Evolutionary conservation across 2,113 vertebrate species (phyloP).

Genomic region (Odontesthes bonariensis): DNA sequence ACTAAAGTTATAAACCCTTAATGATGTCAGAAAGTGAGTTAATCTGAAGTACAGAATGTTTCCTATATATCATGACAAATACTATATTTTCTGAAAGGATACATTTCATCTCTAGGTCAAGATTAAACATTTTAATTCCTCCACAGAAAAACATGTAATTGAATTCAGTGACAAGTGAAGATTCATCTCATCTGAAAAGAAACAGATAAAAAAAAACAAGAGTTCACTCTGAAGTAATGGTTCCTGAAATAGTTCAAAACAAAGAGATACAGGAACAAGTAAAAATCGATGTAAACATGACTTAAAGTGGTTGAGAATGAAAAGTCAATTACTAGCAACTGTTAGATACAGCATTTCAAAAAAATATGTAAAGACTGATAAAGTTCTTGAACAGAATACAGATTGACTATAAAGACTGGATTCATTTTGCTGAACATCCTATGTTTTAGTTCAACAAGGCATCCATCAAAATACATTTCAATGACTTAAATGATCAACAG

Average conservation of each 20-base stretch:
- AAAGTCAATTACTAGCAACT: too few relatives aligned
- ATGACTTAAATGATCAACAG: background rate
- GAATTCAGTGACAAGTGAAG: background rate
- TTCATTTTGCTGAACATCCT: background rate
- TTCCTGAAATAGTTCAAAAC: background rate
- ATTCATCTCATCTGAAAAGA: conserved; percentile 18
- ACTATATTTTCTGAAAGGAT: too few relatives aligned
- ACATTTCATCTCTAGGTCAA: background rate
- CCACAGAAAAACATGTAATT: background rate
- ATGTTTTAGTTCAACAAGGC: background rate
- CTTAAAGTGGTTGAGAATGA: too few relatives aligned
- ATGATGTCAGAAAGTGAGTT: background rate
- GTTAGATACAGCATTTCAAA: too few relatives aligned
- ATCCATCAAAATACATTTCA: conserved; percentile 8
- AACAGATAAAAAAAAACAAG: background rate
- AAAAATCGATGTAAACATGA: too few relatives aligned
- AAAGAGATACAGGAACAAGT: too few relatives aligned
- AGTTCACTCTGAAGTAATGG: conserved; percentile 1
- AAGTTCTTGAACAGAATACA: background rate
- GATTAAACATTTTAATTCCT: background rate
- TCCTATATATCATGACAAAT: too few relatives aligned
- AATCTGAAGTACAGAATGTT: background rate
- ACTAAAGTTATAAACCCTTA: background rate
- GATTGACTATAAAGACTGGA: too few relatives aligned
- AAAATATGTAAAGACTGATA: too few relatives aligned